Percentiles rank a stretch among this genome's conserved stretches.
These are phyloP conservation scores for Dreissena polymorpha DNA, from an alignment of 1,140 invertebrate genomes.

Conservation along the genomic window DNA sequence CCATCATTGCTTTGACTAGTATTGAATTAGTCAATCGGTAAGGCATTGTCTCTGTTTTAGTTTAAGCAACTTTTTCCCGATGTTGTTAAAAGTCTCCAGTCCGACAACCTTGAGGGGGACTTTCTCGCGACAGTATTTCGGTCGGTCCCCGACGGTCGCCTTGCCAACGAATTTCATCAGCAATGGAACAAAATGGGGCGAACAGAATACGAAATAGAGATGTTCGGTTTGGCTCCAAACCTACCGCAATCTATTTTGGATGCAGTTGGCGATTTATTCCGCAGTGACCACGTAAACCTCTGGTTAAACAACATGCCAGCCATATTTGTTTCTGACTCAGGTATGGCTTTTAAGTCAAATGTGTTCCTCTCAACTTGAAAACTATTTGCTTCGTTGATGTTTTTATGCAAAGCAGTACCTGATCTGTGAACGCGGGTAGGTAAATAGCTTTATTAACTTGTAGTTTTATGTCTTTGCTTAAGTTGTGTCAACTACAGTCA, in stretches of 20 bases:
- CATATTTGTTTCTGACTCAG: constrained; percentile 26
- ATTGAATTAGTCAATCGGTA: background rate
- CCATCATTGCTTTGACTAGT: no score
- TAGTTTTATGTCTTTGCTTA: no score
- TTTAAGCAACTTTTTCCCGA: constrained; percentile 28
- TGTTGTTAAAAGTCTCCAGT: background rate
- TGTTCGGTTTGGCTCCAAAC: background rate
- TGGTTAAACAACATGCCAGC: constrained; percentile 27
- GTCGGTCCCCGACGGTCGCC: background rate
- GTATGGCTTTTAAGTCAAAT: no score
- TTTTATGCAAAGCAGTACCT: no score
- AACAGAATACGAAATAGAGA: constrained; percentile 8
- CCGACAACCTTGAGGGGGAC: constrained; percentile 20
- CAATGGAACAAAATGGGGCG: background rate
- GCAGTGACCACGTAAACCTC: constrained; percentile 37
- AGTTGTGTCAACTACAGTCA: no score
- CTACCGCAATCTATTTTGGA: background rate
- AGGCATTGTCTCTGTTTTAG: background rate
- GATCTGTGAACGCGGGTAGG: no score
- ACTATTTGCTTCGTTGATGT: no score
- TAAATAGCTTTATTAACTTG: no score
- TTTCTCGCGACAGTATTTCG: constrained; percentile 25
- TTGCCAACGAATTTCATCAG: background rate
- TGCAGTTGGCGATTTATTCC: constrained; percentile 16
- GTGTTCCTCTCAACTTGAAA: no score